Evolutionary conservation across 2,113 vertebrate species (phyloP), one percentile per base, ranked within the genome.

Genomic region (Passer montanus): DNA sequence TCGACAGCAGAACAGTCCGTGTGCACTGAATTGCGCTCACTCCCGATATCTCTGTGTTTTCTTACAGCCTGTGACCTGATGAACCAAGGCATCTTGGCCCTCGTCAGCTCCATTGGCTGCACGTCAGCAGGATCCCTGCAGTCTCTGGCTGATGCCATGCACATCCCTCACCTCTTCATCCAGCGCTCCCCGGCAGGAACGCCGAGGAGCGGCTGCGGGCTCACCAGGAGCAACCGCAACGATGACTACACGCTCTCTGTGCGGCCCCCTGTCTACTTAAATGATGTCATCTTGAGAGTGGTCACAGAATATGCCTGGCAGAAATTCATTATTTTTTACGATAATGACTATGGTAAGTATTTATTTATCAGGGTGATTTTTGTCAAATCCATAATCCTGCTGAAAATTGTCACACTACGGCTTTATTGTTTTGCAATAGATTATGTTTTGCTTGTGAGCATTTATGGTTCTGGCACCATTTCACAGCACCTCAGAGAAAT

Each of bases 271-370:
- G 99, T 99, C 96, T 99, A 99, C 97, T 90, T 99, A 85, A 99
- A 99, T 67, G 99, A 99, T 24, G 99, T 99, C 96, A 99, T 99
- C 97, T 95, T 99, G 87, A 98, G 98, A 79, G 99, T 99, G 93
- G 98, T 99, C 96, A 98, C 98, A 1, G 99, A 99, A 95, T 99
- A 99, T 62, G 98, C 99, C 96, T 99, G 99, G 99, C 99, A 99
- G 98, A 99, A 99, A 96, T 99, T 99, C 97, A 99, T 99, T 85
- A 98, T 99, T 95, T 99, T 99, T 98, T 99, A 99, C 7, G 99
- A 99, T 91, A 99, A 97, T 0, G 98, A 99, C 89, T 99, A 99
- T 13, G 99, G 99, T 99, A 97, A 99, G 98, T 96, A n/a, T 67
- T 94, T 95, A 27, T 73, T 89, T 81, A 79, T 47, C 49, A 4